These are phyloP conservation scores for Carassius gibelio DNA, from an alignment of 2,113 vertebrate genomes.

Conservation along the genomic window DNA sequence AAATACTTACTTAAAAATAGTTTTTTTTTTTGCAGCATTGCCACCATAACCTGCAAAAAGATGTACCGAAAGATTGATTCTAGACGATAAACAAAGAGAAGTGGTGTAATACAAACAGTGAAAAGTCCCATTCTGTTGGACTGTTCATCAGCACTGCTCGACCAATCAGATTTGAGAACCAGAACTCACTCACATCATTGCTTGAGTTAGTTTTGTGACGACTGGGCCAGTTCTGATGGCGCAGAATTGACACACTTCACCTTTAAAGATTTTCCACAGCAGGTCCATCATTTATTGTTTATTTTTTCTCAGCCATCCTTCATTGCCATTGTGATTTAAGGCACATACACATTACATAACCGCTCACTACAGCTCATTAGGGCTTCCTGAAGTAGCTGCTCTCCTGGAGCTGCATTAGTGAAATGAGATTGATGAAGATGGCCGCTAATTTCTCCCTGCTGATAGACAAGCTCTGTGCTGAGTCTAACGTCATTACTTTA, in stretches of 20 bases:
- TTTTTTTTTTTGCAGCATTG: not conserved
- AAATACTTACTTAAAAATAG: no score
- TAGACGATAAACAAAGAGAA: no score
- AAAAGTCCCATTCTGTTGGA: not conserved
- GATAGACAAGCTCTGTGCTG: constrained; percentile 31
- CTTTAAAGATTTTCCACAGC: not conserved
- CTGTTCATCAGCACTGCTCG: not conserved
- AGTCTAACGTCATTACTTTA: constrained; percentile 51
- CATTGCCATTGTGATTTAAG: constrained; percentile 15
- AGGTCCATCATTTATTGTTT: not conserved
- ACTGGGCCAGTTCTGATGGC: not conserved
- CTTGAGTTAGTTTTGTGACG: no score
- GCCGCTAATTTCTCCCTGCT: constrained; percentile 19
- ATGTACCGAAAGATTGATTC: no score
- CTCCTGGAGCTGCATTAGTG: constrained; percentile 55
- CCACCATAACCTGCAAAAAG: not conserved
- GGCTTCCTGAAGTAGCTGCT: constrained; percentile 37
- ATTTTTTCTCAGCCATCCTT: not conserved
- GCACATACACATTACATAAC: constrained; percentile 40
- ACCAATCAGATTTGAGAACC: not conserved
- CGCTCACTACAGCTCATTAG: constrained; percentile 37
- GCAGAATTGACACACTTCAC: not conserved
- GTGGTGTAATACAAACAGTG: not conserved
- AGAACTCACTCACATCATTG: no score
- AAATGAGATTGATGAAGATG: constrained; percentile 53